Evolutionary conservation across 2,888 invertebrate genomes (phyloP).

Genomic region (Tanytarsus gracilentus): DNA sequence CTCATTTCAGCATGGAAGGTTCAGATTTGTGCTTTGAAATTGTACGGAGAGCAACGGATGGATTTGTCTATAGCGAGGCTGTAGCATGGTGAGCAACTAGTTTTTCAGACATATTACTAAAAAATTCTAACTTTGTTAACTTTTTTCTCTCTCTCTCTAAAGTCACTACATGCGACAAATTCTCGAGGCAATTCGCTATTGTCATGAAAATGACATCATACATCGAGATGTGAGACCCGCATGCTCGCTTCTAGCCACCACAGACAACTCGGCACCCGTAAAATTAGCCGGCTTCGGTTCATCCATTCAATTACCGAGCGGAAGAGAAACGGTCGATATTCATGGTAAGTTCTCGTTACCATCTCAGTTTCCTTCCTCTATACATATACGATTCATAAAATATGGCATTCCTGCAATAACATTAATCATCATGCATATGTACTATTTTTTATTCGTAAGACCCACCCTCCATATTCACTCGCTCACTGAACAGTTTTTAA

Average conservation of each 20-base stretch:
- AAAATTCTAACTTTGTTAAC: background rate
- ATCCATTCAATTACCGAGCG: conserved; percentile 83
- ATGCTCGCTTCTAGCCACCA: conserved; percentile 88
- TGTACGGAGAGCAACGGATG: conserved; percentile 87
- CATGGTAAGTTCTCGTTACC: conserved; percentile 42
- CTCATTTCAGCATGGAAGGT: conserved; percentile 85
- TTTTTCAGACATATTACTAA: no score
- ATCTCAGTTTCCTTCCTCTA: background rate
- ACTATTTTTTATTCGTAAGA: no score
- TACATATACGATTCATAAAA: background rate
- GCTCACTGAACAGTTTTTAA: no score
- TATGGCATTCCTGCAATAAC: background rate
- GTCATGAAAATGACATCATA: conserved; percentile 96
- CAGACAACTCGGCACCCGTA: conserved; percentile 96
- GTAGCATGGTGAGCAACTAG: conserved; percentile 91
- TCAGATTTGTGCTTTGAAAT: conserved; percentile 98
- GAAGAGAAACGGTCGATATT: conserved; percentile 55
- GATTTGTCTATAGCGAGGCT: conserved; percentile 98
- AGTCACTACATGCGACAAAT: conserved; percentile 99
- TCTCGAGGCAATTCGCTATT: conserved; percentile 91
- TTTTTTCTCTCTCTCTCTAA: conserved; percentile 37
- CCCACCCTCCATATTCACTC: no score
- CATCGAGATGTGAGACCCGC: conserved; percentile 97
- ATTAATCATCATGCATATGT: no score
- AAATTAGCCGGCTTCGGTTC: conserved; percentile 97